phyloP scores from a whole-genome alignment of 2,113 vertebrate species.

The Tragelaphus strepsiceros region DNA sequence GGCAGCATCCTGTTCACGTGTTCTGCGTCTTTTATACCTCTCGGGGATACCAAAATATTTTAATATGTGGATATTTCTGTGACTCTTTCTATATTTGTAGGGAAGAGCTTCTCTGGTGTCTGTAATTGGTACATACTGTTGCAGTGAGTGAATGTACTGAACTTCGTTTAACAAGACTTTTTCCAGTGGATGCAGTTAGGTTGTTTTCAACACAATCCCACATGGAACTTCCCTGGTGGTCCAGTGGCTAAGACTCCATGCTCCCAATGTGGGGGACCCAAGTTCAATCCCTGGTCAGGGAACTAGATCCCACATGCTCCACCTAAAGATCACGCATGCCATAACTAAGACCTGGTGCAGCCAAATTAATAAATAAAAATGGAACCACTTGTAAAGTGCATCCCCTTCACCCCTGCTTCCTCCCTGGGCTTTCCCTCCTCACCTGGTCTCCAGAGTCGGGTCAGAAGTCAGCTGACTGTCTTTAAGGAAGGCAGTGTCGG shows the following conservation, averaged over 20 bases:
- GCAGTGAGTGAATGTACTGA: fast-evolving
- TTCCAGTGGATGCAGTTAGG: background rate
- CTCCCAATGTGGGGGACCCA: background rate
- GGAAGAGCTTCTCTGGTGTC: background rate
- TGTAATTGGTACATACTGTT: background rate
- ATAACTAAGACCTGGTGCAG: background rate
- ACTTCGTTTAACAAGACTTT: background rate
- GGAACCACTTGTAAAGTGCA: fast-evolving
- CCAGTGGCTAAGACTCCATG: background rate
- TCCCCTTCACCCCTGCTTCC: too few relatives aligned
- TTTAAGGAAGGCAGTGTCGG: background rate
- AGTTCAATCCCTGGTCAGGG: background rate
- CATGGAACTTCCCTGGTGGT: background rate
- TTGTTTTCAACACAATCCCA: background rate
- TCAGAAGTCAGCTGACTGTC: background rate
- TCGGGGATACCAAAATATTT: background rate
- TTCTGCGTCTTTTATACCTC: background rate
- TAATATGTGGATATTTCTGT: background rate
- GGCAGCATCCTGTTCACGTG: fast-evolving
- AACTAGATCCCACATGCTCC: background rate
- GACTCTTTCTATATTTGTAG: fast-evolving
- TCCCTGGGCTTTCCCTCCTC: background rate
- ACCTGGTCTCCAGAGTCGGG: too few relatives aligned
- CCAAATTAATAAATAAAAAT: background rate
- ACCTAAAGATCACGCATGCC: background rate